Evolutionary conservation across 2,113 vertebrate genomes (phyloP).

Genomic region (Actinemys pallida): DNA sequence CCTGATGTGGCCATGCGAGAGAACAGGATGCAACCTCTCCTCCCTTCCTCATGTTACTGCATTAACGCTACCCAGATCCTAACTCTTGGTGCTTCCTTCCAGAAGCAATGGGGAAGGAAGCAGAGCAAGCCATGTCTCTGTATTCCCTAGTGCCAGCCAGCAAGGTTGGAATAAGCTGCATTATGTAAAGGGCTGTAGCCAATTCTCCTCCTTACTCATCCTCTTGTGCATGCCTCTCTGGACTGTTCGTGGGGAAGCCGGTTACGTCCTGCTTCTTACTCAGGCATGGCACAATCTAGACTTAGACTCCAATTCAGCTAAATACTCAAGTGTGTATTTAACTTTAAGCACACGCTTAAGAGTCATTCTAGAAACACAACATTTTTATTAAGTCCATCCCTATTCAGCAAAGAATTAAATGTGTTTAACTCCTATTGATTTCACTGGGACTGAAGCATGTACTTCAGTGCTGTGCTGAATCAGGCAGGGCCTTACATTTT

Average conservation of each 20-base stretch:
- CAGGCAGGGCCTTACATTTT: too few species aligned
- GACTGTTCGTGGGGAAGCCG: background rate
- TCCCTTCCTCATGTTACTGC: background rate
- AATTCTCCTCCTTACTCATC: background rate
- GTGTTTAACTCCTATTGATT: too few species aligned
- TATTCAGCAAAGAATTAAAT: too few species aligned
- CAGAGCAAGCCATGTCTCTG: background rate
- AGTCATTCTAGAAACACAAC: too few species aligned
- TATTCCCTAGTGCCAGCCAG: background rate
- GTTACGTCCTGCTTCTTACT: too few species aligned
- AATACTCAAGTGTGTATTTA: background rate
- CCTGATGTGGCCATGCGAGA: background rate
- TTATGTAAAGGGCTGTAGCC: background rate
- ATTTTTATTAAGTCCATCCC: too few species aligned
- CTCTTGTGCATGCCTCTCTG: background rate
- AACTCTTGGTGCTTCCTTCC: background rate
- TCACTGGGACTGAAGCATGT: too few species aligned
- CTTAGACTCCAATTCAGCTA: background rate
- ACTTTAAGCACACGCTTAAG: background rate
- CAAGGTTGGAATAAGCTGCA: background rate
- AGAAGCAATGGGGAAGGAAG: background rate
- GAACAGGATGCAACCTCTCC: background rate
- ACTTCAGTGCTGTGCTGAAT: too few species aligned
- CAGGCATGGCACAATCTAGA: background rate
- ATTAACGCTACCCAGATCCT: background rate